phyloP scores from a whole-genome alignment of 2,797 vertebrate genomes.

The Trematomus bernacchii region DNA sequence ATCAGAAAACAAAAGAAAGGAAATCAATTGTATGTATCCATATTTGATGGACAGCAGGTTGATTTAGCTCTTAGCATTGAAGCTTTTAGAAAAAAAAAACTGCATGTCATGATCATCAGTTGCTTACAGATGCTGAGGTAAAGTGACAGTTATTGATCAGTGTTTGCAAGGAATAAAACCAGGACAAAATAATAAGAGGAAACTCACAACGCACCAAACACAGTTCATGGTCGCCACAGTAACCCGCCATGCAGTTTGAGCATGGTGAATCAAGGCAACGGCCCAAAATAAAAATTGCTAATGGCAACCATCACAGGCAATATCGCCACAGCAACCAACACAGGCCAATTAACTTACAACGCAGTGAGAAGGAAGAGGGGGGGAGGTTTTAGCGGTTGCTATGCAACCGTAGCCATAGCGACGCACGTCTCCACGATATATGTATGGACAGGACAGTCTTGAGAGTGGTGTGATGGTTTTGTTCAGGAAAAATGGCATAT shows the following conservation, averaged over 20 bases:
- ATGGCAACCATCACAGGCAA: constrained; percentile 90
- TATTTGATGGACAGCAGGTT: constrained; percentile 61
- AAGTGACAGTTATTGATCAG: constrained; percentile 86
- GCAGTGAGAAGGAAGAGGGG: constrained; percentile 81
- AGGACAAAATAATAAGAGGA: constrained; percentile 85
- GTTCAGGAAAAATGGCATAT: constrained; percentile 83
- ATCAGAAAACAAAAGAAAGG: constrained; percentile 57
- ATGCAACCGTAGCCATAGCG: constrained; percentile 88
- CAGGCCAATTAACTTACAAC: constrained; percentile 88
- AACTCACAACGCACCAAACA: constrained; percentile 90
- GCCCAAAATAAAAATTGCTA: constrained; percentile 85
- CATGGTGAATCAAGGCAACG: constrained; percentile 89
- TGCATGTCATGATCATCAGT: constrained; percentile 85
- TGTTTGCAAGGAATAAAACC: constrained; percentile 84
- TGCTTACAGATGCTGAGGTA: constrained; percentile 82
- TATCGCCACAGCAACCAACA: constrained; percentile 90
- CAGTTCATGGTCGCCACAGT: constrained; percentile 88
- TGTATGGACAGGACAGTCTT: constrained; percentile 87
- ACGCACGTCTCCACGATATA: constrained; percentile 88
- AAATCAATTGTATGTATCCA: constrained; percentile 63
- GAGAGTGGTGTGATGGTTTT: constrained; percentile 82
- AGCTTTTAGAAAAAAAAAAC: constrained; percentile 54
- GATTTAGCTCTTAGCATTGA: constrained; percentile 56
- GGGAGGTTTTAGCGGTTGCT: constrained; percentile 88
- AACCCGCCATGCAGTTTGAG: constrained; percentile 87